Percentiles rank a stretch among this genome's conserved stretches.
Evolutionary conservation across 2,113 vertebrate genomes (phyloP).

Genomic region (Rhombomys opimus): DNA sequence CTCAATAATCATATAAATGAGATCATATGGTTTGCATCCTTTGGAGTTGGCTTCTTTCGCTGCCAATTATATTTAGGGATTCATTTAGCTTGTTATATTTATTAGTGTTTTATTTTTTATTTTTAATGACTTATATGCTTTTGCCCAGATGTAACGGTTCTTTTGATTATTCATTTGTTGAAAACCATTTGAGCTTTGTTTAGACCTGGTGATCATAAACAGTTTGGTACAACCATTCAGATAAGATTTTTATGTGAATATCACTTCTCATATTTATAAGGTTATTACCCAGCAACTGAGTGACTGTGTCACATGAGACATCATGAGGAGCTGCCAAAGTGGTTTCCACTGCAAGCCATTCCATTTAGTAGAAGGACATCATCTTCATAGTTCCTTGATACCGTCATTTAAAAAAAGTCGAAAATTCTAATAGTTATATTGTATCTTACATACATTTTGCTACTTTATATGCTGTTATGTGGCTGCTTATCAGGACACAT

Average conservation of each 20-base stretch:
- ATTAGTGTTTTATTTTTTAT: neutral
- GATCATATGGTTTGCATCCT: neutral
- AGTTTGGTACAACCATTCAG: neutral
- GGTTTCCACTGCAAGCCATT: neutral
- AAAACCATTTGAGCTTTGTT: neutral
- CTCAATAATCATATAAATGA: neutral
- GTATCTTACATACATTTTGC: neutral
- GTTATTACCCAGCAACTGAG: neutral
- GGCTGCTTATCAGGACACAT: neutral
- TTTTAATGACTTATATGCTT: neutral
- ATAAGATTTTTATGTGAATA: neutral
- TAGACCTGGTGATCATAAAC: neutral
- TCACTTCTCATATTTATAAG: conserved; percentile 29
- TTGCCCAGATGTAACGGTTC: neutral
- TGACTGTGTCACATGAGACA: neutral
- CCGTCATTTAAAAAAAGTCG: neutral
- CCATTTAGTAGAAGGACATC: neutral
- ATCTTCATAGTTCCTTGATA: neutral
- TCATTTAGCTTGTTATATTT: neutral
- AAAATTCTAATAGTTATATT: neutral
- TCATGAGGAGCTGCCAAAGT: neutral
- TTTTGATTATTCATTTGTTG: neutral
- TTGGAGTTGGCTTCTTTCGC: neutral
- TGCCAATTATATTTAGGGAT: neutral
- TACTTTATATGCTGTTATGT: neutral